Evolutionary conservation across 2,797 vertebrate species (phyloP), one percentile per base, ranked within the genome.

Genomic region (Parotocinclus haroldoi): DNA sequence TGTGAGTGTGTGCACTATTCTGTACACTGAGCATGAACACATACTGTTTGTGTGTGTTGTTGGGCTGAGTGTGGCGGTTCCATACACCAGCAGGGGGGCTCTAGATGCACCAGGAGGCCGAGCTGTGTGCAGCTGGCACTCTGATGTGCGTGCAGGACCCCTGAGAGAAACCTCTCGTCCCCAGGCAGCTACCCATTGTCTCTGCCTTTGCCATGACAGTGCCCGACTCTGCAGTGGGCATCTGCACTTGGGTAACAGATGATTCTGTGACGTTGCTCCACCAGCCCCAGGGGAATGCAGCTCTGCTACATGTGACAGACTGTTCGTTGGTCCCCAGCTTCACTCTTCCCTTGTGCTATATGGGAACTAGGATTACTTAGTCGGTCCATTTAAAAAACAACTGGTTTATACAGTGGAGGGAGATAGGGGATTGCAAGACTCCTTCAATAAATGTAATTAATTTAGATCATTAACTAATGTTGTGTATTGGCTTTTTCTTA

Each of bases 101-200:
- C 78, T 74, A 77, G 72, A 66, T 68, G 79, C 79, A 88, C 84
- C 86, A 86, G 84, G 84, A 84, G 81, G 81, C 69, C 76, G 80
- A 77, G 82, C 85, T 85, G 83, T 86, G 83, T 88, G 85, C 86
- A 90, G 84, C 88, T 89, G 90, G 85, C 86, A 79, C 78, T 78
- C 76, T 84, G 78, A 86, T 83, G 82, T 85, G 80, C 84, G 79
- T 73, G 68, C 73, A 76, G 76, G 75, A 81, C 88, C 81, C 71
- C 27, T 81, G 87, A 85, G 84, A 71, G 57, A 86, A 48, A 59
- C 66, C 70, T 69, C 71, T 63, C 38, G 50, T 74, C 81, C 84
- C 70, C 77, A 85, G 82, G 81, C 78, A 78, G 73, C 19, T 39
- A 75, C 71, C 67, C 61, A 54, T 65, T 72, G 72, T 74, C 68